These are phyloP conservation scores for Cotesia vestalis DNA, from an alignment of 1,140 invertebrate genomes.

Conservation along the genomic window DNA sequence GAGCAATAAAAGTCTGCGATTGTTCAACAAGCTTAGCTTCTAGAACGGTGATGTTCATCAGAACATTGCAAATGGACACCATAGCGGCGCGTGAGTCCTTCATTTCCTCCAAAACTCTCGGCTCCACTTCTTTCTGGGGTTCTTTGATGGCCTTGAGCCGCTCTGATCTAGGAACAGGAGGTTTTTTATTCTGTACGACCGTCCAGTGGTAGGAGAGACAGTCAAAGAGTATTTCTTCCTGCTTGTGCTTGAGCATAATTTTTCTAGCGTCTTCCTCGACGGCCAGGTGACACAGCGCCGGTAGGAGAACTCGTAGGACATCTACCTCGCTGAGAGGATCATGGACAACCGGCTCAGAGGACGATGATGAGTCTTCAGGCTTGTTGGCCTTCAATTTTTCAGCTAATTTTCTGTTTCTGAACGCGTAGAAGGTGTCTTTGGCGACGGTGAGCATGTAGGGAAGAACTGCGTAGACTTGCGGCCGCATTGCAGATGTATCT, in stretches of 20 bases:
- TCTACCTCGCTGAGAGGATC: constrained; percentile 75
- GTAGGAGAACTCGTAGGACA: constrained; percentile 81
- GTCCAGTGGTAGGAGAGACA: constrained; percentile 85
- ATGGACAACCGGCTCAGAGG: constrained; percentile 54
- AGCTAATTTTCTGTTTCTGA: constrained; percentile 70
- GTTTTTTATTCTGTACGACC: constrained; percentile 86
- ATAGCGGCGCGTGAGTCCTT: constrained; percentile 83
- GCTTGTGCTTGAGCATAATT: constrained; percentile 80
- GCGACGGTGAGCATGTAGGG: constrained; percentile 81
- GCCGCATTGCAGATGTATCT: constrained; percentile 88
- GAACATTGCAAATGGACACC: constrained; percentile 87
- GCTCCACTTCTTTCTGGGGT: constrained; percentile 77
- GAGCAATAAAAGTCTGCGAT: constrained; percentile 77
- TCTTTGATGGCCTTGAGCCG: constrained; percentile 77
- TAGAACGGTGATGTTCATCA: constrained; percentile 91
- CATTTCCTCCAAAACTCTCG: constrained; percentile 79
- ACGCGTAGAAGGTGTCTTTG: constrained; percentile 83
- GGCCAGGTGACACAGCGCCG: constrained; percentile 88
- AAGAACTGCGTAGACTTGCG: constrained; percentile 80
- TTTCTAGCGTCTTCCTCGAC: constrained; percentile 87
- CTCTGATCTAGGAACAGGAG: constrained; percentile 80
- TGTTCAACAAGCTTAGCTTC: constrained; percentile 84
- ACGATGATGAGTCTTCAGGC: constrained; percentile 57
- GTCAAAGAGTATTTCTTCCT: constrained; percentile 83
- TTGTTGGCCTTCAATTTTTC: constrained; percentile 72